These are phyloP conservation scores for Tautogolabrus adspersus DNA, from an alignment of 2,113 vertebrate genomes.

Conservation along the genomic window DNA sequence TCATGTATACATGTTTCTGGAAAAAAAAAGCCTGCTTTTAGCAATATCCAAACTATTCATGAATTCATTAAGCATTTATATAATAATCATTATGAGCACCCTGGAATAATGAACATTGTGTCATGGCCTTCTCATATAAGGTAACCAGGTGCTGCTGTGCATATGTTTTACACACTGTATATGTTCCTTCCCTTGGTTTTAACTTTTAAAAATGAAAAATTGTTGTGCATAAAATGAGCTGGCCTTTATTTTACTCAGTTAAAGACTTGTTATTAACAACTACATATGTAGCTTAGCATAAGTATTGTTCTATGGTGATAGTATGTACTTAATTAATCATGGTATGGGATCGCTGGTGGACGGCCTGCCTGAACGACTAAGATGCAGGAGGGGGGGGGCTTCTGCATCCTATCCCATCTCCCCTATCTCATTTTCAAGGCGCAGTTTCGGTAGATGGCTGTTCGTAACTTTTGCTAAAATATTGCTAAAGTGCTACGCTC, in stretches of 20 bases:
- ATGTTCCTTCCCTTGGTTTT: not conserved
- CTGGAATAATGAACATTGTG: slow-evolving; percentile 16
- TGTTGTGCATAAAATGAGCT: slow-evolving; percentile 5
- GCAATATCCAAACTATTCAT: slow-evolving; percentile 27
- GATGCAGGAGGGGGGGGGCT: too few relatives aligned
- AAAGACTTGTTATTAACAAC: not conserved
- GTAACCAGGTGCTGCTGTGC: slow-evolving; percentile 2
- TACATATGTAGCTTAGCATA: too few relatives aligned
- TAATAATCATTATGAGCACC: slow-evolving; percentile 18
- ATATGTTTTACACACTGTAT: not conserved
- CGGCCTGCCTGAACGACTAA: too few relatives aligned
- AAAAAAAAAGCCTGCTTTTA: slow-evolving; percentile 22
- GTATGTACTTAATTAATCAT: slow-evolving; percentile 1
- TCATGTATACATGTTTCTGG: slow-evolving; percentile 27
- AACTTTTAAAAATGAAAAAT: not conserved
- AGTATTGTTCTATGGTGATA: too few relatives aligned
- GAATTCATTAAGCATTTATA: slow-evolving; percentile 27
- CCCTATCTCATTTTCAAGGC: too few relatives aligned
- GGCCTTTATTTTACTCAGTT: not conserved
- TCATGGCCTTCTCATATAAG: not conserved
- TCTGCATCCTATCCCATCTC: too few relatives aligned
- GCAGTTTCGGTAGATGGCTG: too few relatives aligned
- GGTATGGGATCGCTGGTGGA: too few relatives aligned
- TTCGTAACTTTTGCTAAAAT: too few relatives aligned
- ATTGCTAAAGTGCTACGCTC: too few relatives aligned